phyloP scores from a whole-genome alignment of 2,113 vertebrate genomes.

The Cryptomyrus ogoouensis region DNA sequence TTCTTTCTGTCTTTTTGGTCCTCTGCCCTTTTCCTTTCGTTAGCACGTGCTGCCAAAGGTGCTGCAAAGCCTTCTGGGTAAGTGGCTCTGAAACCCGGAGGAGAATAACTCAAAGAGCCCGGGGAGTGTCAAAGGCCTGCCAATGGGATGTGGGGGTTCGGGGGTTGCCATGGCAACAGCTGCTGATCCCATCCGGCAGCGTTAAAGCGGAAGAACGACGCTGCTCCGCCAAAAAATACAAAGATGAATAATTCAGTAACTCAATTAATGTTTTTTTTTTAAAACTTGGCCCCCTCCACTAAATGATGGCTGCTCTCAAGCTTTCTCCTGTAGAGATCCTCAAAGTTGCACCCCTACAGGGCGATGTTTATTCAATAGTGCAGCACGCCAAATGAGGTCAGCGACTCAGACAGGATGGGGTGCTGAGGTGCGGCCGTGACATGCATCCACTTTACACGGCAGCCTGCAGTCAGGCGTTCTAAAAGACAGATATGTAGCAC shows the following conservation, averaged over 20 bases:
- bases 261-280: not conserved
- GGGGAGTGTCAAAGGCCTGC: conserved; percentile 33
- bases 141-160: conserved; percentile 46
- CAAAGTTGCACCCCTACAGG: not conserved
- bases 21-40: conserved; percentile 34
- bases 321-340: not conserved
- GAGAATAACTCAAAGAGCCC: conserved; percentile 35
- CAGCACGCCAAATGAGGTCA: not conserved
- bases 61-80: conserved; percentile 45
- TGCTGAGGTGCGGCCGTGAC: not conserved
- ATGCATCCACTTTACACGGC: not conserved
- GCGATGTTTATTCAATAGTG: not conserved
- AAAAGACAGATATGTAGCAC: not conserved
- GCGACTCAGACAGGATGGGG: not conserved
- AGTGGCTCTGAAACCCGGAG: conserved; percentile 36
- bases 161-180: conserved; percentile 66
- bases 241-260: not conserved
- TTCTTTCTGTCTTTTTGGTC: conserved; percentile 26
- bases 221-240: not conserved
- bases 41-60: conserved; percentile 33
- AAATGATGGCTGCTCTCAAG: not conserved
- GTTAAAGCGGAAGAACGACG: conserved; percentile 5
- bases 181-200: conserved; percentile 29
- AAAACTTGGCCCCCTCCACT: not conserved
- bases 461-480: not conserved